Evolutionary conservation across 2,888 invertebrate species (phyloP).

Genomic region (Xestia c-nigrum): DNA sequence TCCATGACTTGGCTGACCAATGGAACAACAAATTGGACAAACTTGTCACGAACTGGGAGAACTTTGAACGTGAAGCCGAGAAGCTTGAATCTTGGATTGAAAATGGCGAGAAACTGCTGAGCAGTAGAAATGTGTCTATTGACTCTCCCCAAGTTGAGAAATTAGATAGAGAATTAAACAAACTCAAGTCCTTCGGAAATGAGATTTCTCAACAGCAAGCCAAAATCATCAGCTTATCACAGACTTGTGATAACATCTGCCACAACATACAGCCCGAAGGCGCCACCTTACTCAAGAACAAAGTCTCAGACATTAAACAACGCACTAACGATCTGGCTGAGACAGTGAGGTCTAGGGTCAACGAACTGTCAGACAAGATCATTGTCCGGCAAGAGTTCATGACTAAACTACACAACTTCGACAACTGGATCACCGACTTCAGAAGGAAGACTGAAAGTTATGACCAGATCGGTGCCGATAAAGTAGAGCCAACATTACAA

Average conservation of each 20-base stretch:
- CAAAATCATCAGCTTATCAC: conserved; percentile 94
- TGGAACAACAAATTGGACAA: conserved; percentile 95
- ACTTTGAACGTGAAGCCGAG: conserved; percentile 94
- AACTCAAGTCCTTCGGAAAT: conserved; percentile 95
- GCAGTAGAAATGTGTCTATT: conserved; percentile 90
- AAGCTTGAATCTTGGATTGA: conserved; percentile 95
- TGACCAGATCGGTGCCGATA: conserved; percentile 95
- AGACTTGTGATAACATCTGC: conserved; percentile 94
- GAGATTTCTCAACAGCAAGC: conserved; percentile 96
- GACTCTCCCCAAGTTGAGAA: conserved; percentile 94
- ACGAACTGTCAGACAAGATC: conserved; percentile 95
- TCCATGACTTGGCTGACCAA: conserved; percentile 95
- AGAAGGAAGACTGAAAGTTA: conserved; percentile 93
- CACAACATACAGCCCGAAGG: conserved; percentile 95
- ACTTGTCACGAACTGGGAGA: conserved; percentile 94
- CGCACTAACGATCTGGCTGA: conserved; percentile 94
- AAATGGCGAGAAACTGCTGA: conserved; percentile 91
- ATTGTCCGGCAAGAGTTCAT: conserved; percentile 96
- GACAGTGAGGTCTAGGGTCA: conserved; percentile 93
- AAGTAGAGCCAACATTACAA: conserved; percentile 94
- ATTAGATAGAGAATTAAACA: conserved; percentile 94
- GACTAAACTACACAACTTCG: conserved; percentile 94
- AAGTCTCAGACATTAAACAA: conserved; percentile 93
- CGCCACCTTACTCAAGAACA: conserved; percentile 92
- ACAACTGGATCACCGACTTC: conserved; percentile 95